Conservation (phyloP, 2,113 vertebrate genomes). For the Prietella phreatophila region DNA sequence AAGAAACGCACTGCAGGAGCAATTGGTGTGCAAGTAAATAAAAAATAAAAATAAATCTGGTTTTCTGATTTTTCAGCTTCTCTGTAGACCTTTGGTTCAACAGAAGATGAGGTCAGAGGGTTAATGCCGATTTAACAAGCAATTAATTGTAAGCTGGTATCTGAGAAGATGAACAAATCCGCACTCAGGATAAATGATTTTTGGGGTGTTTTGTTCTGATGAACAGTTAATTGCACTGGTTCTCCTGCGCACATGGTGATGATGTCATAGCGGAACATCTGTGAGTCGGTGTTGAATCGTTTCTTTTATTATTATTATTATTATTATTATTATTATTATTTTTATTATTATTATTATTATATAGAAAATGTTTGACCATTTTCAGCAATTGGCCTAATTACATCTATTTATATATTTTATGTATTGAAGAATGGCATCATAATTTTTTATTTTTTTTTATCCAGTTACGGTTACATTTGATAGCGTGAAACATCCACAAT, state of each 20-base stretch:
- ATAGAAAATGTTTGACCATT: neutral
- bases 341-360: neutral
- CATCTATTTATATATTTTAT: too few species aligned
- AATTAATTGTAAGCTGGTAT: conserved; percentile 64
- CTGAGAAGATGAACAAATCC: conserved; percentile 55
- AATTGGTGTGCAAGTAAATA: neutral
- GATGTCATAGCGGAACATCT: conserved; percentile 57
- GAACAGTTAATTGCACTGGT: conserved; percentile 63
- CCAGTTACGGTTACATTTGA: neutral
- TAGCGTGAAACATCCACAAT: neutral
- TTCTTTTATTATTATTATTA: neutral
- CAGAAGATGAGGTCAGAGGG: conserved; percentile 60
- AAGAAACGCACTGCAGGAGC: neutral
- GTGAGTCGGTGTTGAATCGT: neutral
- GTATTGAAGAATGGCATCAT: too few species aligned
- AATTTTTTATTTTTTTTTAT: neutral
- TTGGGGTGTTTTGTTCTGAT: conserved; percentile 64
- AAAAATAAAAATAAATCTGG: too few species aligned
- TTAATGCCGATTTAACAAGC: conserved; percentile 71
- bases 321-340: too few species aligned
- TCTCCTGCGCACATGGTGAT: conserved; percentile 60
- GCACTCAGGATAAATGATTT: conserved; percentile 46
- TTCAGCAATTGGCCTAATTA: neutral
- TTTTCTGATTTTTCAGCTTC: conserved; percentile 22
- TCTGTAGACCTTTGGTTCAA: conserved; percentile 50